Percentiles rank a stretch among this genome's conserved stretches.
These are phyloP conservation scores for Gryllus longicercus DNA, from an alignment of 2,888 invertebrate species.

Conservation along the genomic window DNA sequence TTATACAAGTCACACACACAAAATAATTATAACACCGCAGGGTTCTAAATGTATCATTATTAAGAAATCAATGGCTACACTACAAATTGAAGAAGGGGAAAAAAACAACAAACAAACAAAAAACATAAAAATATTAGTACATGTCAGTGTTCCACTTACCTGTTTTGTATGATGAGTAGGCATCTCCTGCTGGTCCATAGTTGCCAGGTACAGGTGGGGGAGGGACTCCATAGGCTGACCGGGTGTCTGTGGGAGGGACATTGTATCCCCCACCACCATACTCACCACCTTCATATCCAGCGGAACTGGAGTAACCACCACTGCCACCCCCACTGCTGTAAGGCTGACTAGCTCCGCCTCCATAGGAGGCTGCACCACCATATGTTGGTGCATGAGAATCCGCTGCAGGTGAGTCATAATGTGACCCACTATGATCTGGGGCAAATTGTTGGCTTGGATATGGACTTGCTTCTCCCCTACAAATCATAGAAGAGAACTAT, in stretches of 20 bases:
- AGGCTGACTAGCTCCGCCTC: slow-evolving; percentile 23
- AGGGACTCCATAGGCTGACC: slow-evolving; percentile 30
- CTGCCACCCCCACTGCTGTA: slow-evolving; percentile 23
- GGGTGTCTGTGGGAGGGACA: slow-evolving; percentile 27
- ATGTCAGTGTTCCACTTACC: background rate
- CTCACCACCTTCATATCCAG: slow-evolving; percentile 32
- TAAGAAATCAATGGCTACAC: too few species aligned
- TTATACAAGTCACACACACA: too few species aligned
- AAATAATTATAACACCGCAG: too few species aligned
- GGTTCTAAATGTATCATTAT: too few species aligned
- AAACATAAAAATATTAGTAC: background rate
- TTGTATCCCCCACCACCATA: slow-evolving; percentile 29
- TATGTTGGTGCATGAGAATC: slow-evolving; percentile 26
- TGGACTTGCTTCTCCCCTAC: background rate
- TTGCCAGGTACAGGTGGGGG: slow-evolving; percentile 24
- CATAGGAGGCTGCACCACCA: slow-evolving; percentile 29
- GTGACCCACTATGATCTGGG: slow-evolving; percentile 25
- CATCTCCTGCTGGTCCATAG: slow-evolving; percentile 28
- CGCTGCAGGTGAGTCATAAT: slow-evolving; percentile 26
- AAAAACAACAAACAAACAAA: too few species aligned
- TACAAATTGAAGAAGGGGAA: too few species aligned
- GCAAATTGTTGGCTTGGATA: slow-evolving; percentile 22
- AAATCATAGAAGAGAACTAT: background rate
- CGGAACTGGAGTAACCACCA: slow-evolving; percentile 28
- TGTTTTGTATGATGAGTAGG: slow-evolving; percentile 30